phyloP scores from a whole-genome alignment of 2,888 invertebrate genomes.

The Caenorhabditis wallacei region DNA sequence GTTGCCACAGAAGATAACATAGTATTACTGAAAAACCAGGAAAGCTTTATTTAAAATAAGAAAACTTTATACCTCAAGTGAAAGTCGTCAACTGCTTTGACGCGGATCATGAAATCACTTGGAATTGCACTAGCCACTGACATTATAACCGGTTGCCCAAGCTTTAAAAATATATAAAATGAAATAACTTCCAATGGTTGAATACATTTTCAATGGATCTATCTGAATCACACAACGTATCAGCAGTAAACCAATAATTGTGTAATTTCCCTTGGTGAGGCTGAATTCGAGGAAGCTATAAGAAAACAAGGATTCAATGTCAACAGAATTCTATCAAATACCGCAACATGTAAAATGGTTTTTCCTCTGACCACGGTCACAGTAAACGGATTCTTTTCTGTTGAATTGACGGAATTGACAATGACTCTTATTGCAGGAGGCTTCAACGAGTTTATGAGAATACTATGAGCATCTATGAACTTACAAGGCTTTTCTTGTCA shows the following conservation, averaged over 20 bases:
- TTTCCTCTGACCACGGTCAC: conserved; percentile 19
- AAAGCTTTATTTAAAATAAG: not conserved
- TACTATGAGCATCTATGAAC: not conserved
- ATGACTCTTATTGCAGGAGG: conserved; percentile 17
- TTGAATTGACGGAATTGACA: conserved; percentile 10
- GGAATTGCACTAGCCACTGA: conserved; percentile 32
- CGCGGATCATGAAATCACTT: not conserved
- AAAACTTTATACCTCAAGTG: conserved; percentile 10
- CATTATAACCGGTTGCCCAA: conserved; percentile 18
- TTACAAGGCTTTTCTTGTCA: not conserved
- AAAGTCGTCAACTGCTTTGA: conserved; percentile 12
- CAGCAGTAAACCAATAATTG: conserved; percentile 26
- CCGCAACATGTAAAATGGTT: conserved; percentile 10
- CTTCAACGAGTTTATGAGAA: not conserved
- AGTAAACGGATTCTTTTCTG: conserved; percentile 17
- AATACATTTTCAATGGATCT: conserved; percentile 12
- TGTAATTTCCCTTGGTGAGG: not conserved
- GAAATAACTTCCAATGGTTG: not conserved
- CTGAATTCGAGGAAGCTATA: conserved; percentile 27
- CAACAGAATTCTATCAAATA: not conserved
- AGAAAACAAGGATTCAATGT: not conserved
- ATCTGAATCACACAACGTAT: conserved; percentile 27
- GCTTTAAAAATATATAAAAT: conserved; percentile 6
- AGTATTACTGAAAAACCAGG: not conserved
- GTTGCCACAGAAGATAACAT: not conserved